phyloP scores from a whole-genome alignment of 92 coral and sea anemone genomes.

The Parazoanthus atlanticus region DNA sequence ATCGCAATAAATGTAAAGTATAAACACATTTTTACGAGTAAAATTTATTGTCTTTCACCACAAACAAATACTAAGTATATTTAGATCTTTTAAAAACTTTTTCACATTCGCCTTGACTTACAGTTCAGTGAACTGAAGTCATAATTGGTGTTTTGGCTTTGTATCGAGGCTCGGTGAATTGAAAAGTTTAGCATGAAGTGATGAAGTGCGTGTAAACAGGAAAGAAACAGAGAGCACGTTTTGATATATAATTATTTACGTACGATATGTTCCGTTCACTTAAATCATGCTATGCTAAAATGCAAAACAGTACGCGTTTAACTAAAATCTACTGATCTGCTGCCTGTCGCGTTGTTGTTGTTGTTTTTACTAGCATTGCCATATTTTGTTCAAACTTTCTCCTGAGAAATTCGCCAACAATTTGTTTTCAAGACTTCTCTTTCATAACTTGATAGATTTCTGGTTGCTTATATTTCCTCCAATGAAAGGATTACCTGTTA shows the following conservation, averaged over 20 bases:
- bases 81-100: too few relatives aligned
- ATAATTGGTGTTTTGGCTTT: not conserved
- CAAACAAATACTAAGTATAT: not conserved
- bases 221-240: not conserved
- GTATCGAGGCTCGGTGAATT: not conserved
- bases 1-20: too few relatives aligned
- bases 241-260: not conserved
- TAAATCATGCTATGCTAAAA: not conserved
- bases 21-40: too few relatives aligned
- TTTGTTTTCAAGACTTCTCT: conserved; percentile 20
- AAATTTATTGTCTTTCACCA: not conserved
- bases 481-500: conserved; percentile 29
- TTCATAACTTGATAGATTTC: conserved; percentile 31
- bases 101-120: not conserved
- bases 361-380: not conserved
- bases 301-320: not conserved
- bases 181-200: not conserved
- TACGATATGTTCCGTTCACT: not conserved
- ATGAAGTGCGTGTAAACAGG: not conserved
- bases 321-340: not conserved
- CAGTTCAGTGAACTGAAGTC: not conserved
- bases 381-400: conserved; percentile 25
- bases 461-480: not conserved
- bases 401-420: conserved; percentile 33
- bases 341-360: not conserved